Base-by-base conservation (phyloP, 2,113 vertebrate species). In the Melanostigma gelatinosum region DNA sequence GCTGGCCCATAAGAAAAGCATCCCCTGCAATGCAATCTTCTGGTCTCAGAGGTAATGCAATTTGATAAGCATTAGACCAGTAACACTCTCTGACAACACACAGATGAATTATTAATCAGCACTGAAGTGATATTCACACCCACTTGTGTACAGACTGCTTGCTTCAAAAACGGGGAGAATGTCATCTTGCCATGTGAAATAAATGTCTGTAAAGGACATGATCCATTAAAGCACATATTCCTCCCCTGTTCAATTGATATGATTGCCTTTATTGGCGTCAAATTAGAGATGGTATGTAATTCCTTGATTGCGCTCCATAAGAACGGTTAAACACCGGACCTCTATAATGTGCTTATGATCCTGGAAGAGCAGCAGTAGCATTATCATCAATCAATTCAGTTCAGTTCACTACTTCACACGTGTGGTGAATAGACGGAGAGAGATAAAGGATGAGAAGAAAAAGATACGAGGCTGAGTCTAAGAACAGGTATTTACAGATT, bases 51-150 rank as follows among this genome's bases (percentile, higher is more conserved):
- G 42, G 62, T 69, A 79, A 82, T 78, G 57, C 69, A 82, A 50
- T 84, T 76, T 81, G 60, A 77, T 75, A 44, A 63, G 36, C 69
- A 82, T 76, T 58, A 69, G 58, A 75, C 52, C 58, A 72, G 60
- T 63, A 77, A 72, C 71, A 68, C 71, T 79, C 79, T 66, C 52
- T 69, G 48, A 83, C 54, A 85, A 72, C 76, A 75, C 66, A 52
- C 58, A 42, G 44, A 88, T 80, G 24, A 75, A 83, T 79, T 86
- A 87, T 86, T 90, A 77, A 91, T 89, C 78, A 63, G 27, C 50
- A 8, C 52, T 74, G 32, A 82, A 74, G 65, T 62, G 75, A 69
- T 74, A 85, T 81, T 85, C 84, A 71, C 77, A 76, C 75, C 54
- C 44, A 18, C 83, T 58, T 67, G 61, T 81, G 2, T 22, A 12